Evolutionary conservation across 2,113 vertebrate genomes (phyloP), one percentile per base, ranked within the genome.

Genomic region (Melanostigma gelatinosum): DNA sequence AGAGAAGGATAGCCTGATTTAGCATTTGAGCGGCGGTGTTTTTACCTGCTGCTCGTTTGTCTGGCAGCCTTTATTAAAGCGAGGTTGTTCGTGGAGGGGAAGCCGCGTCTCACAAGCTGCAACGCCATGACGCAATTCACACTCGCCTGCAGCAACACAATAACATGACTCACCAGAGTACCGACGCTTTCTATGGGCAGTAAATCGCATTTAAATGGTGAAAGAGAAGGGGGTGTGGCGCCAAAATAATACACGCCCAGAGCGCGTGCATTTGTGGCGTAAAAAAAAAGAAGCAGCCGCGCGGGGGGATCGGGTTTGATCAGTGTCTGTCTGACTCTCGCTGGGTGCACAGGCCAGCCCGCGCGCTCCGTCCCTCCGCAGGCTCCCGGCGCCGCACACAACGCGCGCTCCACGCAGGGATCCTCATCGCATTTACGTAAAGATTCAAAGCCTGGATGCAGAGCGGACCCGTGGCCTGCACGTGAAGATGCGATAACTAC

Each of bases 111-210:
- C 61, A 20, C 16, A 40, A 18, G 40, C 91, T 72, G 90, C 91
- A 86, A 78, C 78, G 90, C 86, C 82, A 46, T 92, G 91, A 92
- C 91, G 91, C 89, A 91, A 87, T 10, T 86, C 80, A 60, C 79
- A 46, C 82, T 74, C 65, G 69, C 15, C 73, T 87, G 89, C 90
- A 89, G 90, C 89, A 92, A 82, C 78, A 65, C 85, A 66, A 77
- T 75, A 55, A 81, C 85, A 85, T 88, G 87, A 87, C 86, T 78
- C 87, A 36, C 34, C 78, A 22, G 60, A 22, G 34, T 13, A 61
- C 57, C 40, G 80, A 20, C 68, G 61, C 65, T n/a, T 29, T 40
- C 69, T 54, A 27, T 13, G 68, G 40, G 50, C 52, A 15, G 75
- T 71, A 66, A 69, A 70, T 62, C 11, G 27, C 40, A 15, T 82